Evolutionary conservation across 1,140 invertebrate genomes (phyloP).

Genomic region (Andrena cerasifolii): DNA sequence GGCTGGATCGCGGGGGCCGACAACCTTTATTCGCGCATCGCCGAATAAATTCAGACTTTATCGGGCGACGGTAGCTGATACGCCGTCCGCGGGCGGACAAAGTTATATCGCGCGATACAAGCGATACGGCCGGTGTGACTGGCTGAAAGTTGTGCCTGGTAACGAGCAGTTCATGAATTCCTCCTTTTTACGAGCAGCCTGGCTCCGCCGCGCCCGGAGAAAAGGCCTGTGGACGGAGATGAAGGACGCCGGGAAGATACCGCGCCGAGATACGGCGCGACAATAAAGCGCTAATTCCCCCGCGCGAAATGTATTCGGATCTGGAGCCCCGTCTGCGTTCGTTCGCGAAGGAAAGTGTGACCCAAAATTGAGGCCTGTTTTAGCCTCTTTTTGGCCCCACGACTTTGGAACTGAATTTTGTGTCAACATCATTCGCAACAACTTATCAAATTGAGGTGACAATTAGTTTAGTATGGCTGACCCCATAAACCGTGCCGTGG

Average conservation of each 20-base stretch:
- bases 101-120: neutral
- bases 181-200: neutral
- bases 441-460: no score
- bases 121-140: neutral
- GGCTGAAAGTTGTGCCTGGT: neutral
- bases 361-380: no score
- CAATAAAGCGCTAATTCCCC: slow-evolving; percentile 14
- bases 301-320: neutral
- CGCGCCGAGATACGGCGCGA: neutral
- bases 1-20: neutral
- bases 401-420: no score
- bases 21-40: slow-evolving; percentile 15
- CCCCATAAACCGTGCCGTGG: no score
- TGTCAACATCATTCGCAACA: no score
- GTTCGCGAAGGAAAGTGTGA: no score
- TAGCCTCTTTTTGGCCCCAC: no score
- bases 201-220: no score
- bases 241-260: slow-evolving; percentile 1
- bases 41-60: neutral
- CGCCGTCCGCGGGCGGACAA: neutral
- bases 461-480: no score
- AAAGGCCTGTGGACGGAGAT: neutral
- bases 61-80: neutral
- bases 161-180: slow-evolving; percentile 19
- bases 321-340: neutral